phyloP scores from a whole-genome alignment of 2,797 vertebrate species.

The Oreochromis mossambicus region DNA sequence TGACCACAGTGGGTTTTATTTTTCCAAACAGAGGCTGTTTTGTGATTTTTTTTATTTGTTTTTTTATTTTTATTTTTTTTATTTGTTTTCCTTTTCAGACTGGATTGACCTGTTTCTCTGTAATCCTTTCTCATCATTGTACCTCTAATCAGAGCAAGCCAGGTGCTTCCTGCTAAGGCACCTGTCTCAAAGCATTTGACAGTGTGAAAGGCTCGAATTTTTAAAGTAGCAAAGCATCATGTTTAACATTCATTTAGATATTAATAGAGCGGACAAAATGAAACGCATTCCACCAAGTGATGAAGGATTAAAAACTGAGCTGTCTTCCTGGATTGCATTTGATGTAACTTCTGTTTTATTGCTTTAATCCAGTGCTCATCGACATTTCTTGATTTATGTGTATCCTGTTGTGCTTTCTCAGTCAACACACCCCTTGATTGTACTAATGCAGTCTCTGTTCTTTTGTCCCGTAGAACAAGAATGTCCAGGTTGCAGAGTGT shows the following conservation, averaged over 20 bases:
- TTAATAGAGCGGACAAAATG: conserved; percentile 32
- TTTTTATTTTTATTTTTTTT: too few relatives aligned
- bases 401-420: conserved; percentile 24
- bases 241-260: conserved; percentile 33
- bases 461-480: conserved; percentile 2
- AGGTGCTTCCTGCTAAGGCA: conserved; percentile 29
- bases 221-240: conserved; percentile 25
- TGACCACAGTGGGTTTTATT: not conserved
- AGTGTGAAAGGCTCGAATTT: not conserved
- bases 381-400: conserved; percentile 1
- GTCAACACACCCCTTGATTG: conserved; percentile 3
- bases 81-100: conserved; percentile 22
- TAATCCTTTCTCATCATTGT: conserved; percentile 36
- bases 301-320: conserved; percentile 23
- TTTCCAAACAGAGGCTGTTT: conserved; percentile 16
- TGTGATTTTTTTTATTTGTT: not conserved
- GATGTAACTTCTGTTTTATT: conserved; percentile 26
- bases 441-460: not conserved
- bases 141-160: conserved; percentile 22
- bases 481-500: not conserved
- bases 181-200: conserved; percentile 10
- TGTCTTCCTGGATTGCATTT: conserved; percentile 23
- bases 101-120: conserved; percentile 50
- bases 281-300: conserved; percentile 5
- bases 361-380: not conserved